Base-by-base conservation (phyloP, 2,888 invertebrate genomes). In the Ypsolopha scabrella region DNA sequence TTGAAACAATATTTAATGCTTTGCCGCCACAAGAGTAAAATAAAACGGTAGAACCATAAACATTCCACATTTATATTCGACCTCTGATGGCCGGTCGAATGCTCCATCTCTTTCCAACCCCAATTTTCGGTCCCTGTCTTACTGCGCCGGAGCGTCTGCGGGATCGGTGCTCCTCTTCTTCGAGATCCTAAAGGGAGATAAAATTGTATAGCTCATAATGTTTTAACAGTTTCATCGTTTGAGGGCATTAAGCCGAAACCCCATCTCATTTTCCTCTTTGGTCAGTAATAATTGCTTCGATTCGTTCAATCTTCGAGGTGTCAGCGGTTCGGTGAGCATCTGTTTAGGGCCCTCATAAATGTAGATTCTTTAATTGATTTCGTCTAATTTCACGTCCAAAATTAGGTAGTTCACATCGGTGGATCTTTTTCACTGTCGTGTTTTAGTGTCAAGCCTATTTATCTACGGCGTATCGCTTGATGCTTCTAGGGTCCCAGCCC, bases 21-120 rank as follows among this genome's bases (percentile, higher is more conserved):
- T 74, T 75, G 75, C 80, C 81, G 80, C 72, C 72, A 70, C 67
- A 73, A 64, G 78, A 78, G 74, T 79, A 85, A 86, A 86, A 85
- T 82, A 85, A 85, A 85, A 83, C 85, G 81, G 83, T 82, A 82
- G 81, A 83, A 79, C 81, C 81, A 86, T 86, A 86, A 86, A 86
- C 86, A 85, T 86, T 86, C 86, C 85, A 83, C 81, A 75, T 83
- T 85, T 80, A 81, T 80, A 82, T 83, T 81, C 83, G 83, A 81
- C 82, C 83, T 83, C 85, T 80, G 80, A 67, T 73, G 75, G 76
- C 70, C 78, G 76, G 71, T 65, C 67, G 65, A 61, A 60, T 62
- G 54, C 44, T 53, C 55, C 55, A 48, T 73, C 77, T 64, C 70
- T 58, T 64, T 79, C 60, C 51, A 57, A 55, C 71, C 38, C 58